Percentiles rank a stretch among this genome's conserved stretches.
phyloP scores from a whole-genome alignment of 2,113 vertebrate genomes.

The Rhegmatorhina hoffmannsi region DNA sequence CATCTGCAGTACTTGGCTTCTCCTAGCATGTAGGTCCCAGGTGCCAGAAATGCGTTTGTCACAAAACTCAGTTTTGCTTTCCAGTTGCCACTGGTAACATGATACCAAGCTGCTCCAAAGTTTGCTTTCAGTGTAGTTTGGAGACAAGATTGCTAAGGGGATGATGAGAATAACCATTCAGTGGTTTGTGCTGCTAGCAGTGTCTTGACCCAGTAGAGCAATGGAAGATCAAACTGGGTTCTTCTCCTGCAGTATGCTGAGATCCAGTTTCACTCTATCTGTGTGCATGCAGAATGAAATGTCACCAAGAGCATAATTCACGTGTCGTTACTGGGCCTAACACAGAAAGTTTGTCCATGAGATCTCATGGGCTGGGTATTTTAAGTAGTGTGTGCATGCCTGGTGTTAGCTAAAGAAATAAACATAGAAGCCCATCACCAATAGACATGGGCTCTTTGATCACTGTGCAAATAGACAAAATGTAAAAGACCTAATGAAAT shows the following conservation, averaged over 20 bases:
- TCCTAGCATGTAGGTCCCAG: background rate
- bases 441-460: background rate
- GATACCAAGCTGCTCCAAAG: background rate
- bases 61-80: background rate
- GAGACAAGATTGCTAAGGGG: background rate
- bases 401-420: background rate
- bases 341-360: background rate
- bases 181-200: background rate
- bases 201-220: background rate
- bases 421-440: background rate
- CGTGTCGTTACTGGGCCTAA: background rate
- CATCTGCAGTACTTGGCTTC: background rate
- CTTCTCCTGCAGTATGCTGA: background rate
- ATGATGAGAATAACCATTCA: background rate
- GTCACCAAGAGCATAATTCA: background rate
- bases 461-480: background rate
- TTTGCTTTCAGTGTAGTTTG: background rate
- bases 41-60: background rate
- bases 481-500: background rate
- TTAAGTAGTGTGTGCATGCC: rapidly evolving
- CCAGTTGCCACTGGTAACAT: background rate
- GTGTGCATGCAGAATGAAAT: background rate
- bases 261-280: background rate
- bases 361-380: background rate
- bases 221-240: background rate